Evolutionary conservation across 2,888 invertebrate species (phyloP), one percentile per base, ranked within the genome.

Genomic region (Lasius fuliginosus): DNA sequence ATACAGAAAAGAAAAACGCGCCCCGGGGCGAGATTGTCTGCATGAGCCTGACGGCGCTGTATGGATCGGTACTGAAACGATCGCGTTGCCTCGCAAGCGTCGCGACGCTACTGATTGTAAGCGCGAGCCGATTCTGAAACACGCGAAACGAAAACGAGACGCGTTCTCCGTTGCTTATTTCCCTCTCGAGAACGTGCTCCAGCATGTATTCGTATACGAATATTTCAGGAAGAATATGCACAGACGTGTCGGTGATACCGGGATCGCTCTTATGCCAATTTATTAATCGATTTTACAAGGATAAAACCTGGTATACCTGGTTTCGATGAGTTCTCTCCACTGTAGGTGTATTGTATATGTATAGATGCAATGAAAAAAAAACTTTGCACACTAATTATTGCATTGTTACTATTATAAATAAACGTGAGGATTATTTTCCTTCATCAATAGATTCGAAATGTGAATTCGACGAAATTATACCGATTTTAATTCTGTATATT

Each of bases 131-230:
- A 30, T 68, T 68, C 68, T 27, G 33, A 49, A 67, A 30, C 30
- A 79, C 42, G 68, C 23, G 58, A 77, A 77, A 77, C 68, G 68
- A 77, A 23, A 23, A 68, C 58, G 77, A 68, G 36, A 68, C 42
- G 68, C 77, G 42, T 53, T n/a, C 11, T 33, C 30, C 67, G 77
- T 56, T 68, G 56, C 77, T 77, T 77, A 77, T 77, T 77, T 77
- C 23, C 15, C 68, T 68, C 68, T 58, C 77, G 58, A 77, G 42
- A 67, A 56, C 56, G 77, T 67, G 18, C 53, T 36, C 56, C 15
- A 33, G 36, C 67, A 42, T 77, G 12, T 40, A 27, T 40, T 53
- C 53, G 67, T 77, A 30, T 46, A 18, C 23, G 42, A 68, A 42
- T 60, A 60, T 23, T 33, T 69, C 46, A n/a, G 23, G 23, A 23